A percentile compares a stretch with the other conserved stretches of the same genome.
These are phyloP conservation scores for Scotopteryx bipunctaria DNA, from an alignment of 2,888 invertebrate genomes.

Conservation along the genomic window DNA sequence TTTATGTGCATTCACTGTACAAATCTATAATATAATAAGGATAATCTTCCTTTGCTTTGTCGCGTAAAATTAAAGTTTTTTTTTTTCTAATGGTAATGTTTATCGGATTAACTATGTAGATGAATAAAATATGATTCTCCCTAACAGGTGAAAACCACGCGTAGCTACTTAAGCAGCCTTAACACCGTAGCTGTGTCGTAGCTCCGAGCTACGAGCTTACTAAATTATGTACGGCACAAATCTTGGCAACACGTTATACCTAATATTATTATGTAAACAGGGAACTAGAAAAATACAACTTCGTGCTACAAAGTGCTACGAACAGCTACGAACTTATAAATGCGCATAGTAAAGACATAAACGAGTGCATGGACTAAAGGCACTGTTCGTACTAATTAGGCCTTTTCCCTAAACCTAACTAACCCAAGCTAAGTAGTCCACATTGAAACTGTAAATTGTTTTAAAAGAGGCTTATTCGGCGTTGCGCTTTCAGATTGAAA, in stretches of 20 bases:
- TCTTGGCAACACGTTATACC: conserved; percentile 1
- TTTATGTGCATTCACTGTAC: too few species aligned
- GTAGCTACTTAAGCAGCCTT: neutral
- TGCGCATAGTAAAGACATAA: conserved; percentile 44
- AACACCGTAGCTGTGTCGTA: neutral
- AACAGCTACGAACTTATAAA: conserved; percentile 31
- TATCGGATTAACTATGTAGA: too few species aligned
- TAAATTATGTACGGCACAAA: conserved; percentile 3
- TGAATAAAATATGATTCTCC: neutral
- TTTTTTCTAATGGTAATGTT: too few species aligned
- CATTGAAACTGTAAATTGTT: neutral
- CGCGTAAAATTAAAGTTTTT: too few species aligned
- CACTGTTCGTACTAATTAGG: conserved; percentile 16
- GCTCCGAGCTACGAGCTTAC: conserved; percentile 6
- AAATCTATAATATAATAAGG: too few species aligned
- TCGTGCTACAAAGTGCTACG: conserved; percentile 25
- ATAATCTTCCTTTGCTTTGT: too few species aligned
- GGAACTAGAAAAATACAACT: neutral
- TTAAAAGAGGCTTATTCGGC: neutral
- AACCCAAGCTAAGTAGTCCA: neutral
- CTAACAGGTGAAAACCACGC: neutral
- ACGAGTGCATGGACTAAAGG: conserved; percentile 5
- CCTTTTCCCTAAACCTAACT: too few species aligned
- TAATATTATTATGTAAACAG: conserved; percentile 21
- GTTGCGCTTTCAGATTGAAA: too few species aligned